Evolutionary conservation across 2,888 invertebrate species (phyloP).

Genomic region (Tridacna gigas): DNA sequence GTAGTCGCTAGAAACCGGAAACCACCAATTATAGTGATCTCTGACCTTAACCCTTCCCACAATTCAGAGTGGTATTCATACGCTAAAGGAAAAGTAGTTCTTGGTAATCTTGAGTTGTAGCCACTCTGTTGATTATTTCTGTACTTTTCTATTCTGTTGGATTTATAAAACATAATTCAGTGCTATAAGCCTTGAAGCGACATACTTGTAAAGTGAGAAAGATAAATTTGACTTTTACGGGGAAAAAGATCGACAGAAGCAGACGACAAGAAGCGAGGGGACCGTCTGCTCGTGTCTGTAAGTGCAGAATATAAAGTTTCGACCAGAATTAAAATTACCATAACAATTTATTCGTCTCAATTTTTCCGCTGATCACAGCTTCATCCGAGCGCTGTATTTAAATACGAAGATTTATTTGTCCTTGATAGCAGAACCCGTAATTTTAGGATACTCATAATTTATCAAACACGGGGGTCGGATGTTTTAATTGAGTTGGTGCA

Average conservation of each 20-base stretch:
- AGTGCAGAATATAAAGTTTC: conserved; percentile 65
- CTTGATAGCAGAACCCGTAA: conserved; percentile 19
- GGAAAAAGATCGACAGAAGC: background rate
- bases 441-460: conserved; percentile 47
- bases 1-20: conserved; percentile 39
- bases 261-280: conserved; percentile 11
- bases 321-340: conserved; percentile 62
- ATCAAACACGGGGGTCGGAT: conserved; percentile 45
- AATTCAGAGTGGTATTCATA: background rate
- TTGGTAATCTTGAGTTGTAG: too few species aligned
- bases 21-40: conserved; percentile 22
- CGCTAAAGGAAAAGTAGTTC: too few species aligned
- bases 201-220: too few species aligned
- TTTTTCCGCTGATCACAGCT: conserved; percentile 47
- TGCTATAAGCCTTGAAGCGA: too few species aligned
- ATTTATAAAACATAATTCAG: too few species aligned
- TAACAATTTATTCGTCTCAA: conserved; percentile 70
- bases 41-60: conserved; percentile 9
- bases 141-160: too few species aligned
- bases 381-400: conserved; percentile 51
- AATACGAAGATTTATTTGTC: conserved; percentile 56
- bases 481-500: conserved; percentile 20
- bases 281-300: conserved; percentile 27
- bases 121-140: too few species aligned
- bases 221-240: too few species aligned